phyloP scores from a whole-genome alignment of 2,113 vertebrate species.

The Phalacrocorax aristotelis region DNA sequence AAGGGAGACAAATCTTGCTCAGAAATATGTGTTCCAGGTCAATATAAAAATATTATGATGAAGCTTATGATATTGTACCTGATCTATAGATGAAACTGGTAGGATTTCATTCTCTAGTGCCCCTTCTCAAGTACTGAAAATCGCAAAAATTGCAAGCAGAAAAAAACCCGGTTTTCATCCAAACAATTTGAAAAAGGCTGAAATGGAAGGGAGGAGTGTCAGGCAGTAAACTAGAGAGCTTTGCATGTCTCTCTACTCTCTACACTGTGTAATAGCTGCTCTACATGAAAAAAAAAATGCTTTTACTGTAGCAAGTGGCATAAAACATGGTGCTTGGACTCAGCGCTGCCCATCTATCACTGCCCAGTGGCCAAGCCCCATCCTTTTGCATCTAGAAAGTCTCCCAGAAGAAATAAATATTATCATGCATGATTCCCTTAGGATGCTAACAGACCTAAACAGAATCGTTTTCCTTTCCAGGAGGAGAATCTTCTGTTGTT shows the following conservation, averaged over 20 bases:
- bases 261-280: not conserved
- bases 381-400: not conserved
- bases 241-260: not conserved
- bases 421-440: not conserved
- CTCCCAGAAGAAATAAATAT: conserved; percentile 19
- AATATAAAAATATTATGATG: not conserved
- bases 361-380: not conserved
- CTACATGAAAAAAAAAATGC: not conserved
- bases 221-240: not conserved
- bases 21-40: not conserved
- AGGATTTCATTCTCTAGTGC: not conserved
- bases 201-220: not conserved
- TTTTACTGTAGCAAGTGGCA: not conserved
- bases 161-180: not conserved
- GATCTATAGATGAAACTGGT: not conserved
- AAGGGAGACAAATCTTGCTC: not conserved
- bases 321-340: not conserved
- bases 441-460: conserved; percentile 15
- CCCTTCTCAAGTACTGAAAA: not conserved
- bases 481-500: conserved; percentile 25
- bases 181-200: not conserved
- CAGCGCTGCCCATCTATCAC: not conserved
- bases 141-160: not conserved
- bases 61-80: not conserved
- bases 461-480: conserved; percentile 24